Conservation (phyloP, 2,797 vertebrate species). For the Halcyon smyrnensis region DNA sequence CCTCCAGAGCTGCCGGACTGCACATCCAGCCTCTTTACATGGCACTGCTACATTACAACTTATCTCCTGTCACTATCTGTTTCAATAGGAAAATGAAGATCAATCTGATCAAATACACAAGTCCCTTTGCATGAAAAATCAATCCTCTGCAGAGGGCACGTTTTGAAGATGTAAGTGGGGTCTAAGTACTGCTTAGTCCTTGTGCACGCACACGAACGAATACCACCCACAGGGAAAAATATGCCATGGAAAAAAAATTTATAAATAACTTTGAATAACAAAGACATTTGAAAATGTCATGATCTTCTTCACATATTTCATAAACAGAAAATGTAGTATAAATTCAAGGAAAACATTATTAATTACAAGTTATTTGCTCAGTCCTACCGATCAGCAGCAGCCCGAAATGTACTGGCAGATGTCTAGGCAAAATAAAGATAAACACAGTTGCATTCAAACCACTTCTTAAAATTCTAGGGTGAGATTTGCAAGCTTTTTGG, state of each 20-base stretch:
- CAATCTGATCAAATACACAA: constrained; percentile 30
- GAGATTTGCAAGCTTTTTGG: constrained; percentile 28
- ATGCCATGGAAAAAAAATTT: constrained; percentile 47
- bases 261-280: constrained; percentile 50
- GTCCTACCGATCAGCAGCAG: constrained; percentile 8
- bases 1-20: background rate
- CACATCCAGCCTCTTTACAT: background rate
- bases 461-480: constrained; percentile 21
- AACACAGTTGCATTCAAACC: constrained; percentile 17
- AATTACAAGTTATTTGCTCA: constrained; percentile 65
- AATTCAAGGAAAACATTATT: constrained; percentile 60
- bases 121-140: constrained; percentile 24
- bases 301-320: constrained; percentile 58
- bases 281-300: constrained; percentile 62
- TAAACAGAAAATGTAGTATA: constrained; percentile 31
- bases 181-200: constrained; percentile 24
- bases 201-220: constrained; percentile 11
- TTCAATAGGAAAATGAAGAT: background rate
- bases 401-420: constrained; percentile 49
- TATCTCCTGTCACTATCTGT: constrained; percentile 26
- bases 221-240: constrained; percentile 58
- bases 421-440: constrained; percentile 62
- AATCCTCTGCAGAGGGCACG: constrained; percentile 12
- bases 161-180: constrained; percentile 60
- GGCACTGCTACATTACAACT: background rate